Conservation (phyloP, 1,140 invertebrate genomes). For the Tetramorium alpestre region DNA sequence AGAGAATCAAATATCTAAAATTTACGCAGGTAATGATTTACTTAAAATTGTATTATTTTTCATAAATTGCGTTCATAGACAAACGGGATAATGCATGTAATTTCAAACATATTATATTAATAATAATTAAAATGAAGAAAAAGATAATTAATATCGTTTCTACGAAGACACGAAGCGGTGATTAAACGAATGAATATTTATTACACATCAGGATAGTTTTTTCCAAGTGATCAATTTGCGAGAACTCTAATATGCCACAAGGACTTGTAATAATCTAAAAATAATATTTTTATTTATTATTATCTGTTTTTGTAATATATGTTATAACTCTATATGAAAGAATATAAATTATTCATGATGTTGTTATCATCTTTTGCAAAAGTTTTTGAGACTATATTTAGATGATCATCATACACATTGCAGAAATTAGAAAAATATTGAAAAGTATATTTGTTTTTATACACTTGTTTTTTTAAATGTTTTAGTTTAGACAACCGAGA, state of each 20-base stretch:
- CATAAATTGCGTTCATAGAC: neutral
- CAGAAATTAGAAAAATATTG: neutral
- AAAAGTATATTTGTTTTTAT: neutral
- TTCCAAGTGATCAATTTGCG: neutral
- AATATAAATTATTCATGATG: neutral
- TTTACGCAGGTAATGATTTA: neutral
- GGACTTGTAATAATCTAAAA: neutral
- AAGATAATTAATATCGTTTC: constrained; percentile 32
- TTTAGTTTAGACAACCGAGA: neutral
- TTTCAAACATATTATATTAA: constrained; percentile 16
- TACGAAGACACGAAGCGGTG: neutral
- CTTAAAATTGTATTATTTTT: constrained; percentile 24
- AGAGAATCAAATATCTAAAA: neutral
- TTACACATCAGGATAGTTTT: constrained; percentile 7
- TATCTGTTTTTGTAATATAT: neutral
- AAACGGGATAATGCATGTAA: neutral
- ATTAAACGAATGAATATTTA: constrained; percentile 29
- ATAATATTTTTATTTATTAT: neutral
- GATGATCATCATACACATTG: neutral
- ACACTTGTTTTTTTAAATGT: neutral
- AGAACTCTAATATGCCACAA: neutral
- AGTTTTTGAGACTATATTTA: neutral
- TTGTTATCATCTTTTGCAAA: neutral
- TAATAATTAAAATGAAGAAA: constrained; percentile 26
- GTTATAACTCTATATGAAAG: neutral